Evolutionary conservation across 2,888 invertebrate genomes (phyloP).

Genomic region (Cerastis leucographa): DNA sequence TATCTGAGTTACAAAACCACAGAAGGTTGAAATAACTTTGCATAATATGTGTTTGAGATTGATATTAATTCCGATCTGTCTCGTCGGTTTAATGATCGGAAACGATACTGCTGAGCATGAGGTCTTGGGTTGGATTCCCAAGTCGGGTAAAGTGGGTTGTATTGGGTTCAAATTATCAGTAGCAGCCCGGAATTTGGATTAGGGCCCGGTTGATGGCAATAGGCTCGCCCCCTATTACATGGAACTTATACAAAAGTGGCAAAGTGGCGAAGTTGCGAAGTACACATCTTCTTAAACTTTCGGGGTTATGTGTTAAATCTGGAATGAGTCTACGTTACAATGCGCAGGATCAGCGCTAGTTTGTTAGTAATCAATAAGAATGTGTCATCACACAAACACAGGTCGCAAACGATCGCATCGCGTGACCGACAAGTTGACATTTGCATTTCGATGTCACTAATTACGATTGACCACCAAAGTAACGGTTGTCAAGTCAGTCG

Average conservation of each 20-base stretch:
- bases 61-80: conserved; percentile 63
- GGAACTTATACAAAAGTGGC: background rate
- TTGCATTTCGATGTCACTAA: conserved; percentile 80
- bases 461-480: conserved; percentile 75
- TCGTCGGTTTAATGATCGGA: background rate
- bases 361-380: conserved; percentile 67
- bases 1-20: conserved; percentile 69
- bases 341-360: conserved; percentile 49
- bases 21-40: conserved; percentile 74
- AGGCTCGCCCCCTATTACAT: background rate
- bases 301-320: conserved; percentile 18
- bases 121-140: background rate
- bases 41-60: conserved; percentile 65
- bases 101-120: background rate
- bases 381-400: conserved; percentile 55
- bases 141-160: background rate
- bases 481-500: conserved; percentile 61
- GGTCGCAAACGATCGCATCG: conserved; percentile 70
- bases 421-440: conserved; percentile 76
- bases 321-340: conserved; percentile 42
- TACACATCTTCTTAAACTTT: background rate
- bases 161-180: background rate
- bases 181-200: conserved; percentile 1
- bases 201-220: background rate
- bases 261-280: too few relatives aligned